These are phyloP conservation scores for Vipera ursinii DNA, from an alignment of 2,797 vertebrate species.

Conservation along the genomic window DNA sequence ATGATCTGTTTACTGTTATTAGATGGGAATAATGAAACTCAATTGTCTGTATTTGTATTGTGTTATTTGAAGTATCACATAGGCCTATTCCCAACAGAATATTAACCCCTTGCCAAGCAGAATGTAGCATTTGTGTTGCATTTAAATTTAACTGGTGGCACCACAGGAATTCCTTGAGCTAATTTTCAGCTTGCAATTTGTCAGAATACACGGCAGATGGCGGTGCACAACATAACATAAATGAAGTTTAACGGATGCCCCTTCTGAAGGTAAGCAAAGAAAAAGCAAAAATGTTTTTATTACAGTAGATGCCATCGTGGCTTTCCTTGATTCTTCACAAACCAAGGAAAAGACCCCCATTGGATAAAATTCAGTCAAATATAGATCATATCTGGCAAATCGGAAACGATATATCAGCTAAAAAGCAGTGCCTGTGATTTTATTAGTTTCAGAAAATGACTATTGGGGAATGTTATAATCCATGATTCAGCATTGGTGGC, in stretches of 20 bases:
- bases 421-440: constrained; percentile 28
- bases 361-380: constrained; percentile 11
- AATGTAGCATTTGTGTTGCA: background rate
- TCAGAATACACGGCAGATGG: constrained; percentile 70
- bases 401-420: constrained; percentile 54
- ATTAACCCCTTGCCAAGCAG: background rate
- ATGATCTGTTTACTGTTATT: background rate
- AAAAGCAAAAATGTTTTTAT: background rate
- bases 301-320: background rate
- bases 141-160: constrained; percentile 16
- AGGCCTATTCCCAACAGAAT: background rate
- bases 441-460: background rate
- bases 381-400: constrained; percentile 4
- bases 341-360: constrained; percentile 17
- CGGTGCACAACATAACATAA: constrained; percentile 62
- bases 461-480: background rate
- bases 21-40: background rate
- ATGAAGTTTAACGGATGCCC: background rate
- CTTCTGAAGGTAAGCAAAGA: background rate
- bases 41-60: background rate
- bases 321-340: constrained; percentile 24
- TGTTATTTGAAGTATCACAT: background rate
- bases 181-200: constrained; percentile 39
- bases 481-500: background rate
- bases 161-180: background rate